Evolutionary conservation across 2,888 invertebrate species (phyloP).

Genomic region (Pocota personata): DNA sequence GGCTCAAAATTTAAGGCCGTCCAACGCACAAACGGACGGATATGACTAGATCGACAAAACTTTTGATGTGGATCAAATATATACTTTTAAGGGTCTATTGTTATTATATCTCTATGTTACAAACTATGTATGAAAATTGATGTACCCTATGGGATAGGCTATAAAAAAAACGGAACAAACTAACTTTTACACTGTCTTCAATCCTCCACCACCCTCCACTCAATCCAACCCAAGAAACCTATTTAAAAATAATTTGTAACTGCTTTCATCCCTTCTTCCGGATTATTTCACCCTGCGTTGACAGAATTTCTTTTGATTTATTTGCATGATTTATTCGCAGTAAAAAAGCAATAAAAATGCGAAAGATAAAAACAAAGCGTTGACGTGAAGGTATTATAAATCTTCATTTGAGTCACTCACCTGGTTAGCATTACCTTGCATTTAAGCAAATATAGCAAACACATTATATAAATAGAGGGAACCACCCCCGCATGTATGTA

Average conservation of each 20-base stretch:
- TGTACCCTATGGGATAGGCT: no score
- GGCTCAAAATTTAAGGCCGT: no score
- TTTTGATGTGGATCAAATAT: no score
- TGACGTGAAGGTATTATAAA: conserved; percentile 61
- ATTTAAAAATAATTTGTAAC: conserved; percentile 39
- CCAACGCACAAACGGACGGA: no score
- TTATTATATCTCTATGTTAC: no score
- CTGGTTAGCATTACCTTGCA: conserved; percentile 38
- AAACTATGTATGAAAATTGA: no score
- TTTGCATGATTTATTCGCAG: conserved; percentile 62
- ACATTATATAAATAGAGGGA: not conserved
- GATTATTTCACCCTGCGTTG: conserved; percentile 43
- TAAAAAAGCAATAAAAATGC: conserved; percentile 48
- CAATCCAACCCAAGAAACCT: conserved; percentile 8
- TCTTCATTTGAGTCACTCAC: conserved; percentile 69
- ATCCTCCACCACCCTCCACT: not conserved
- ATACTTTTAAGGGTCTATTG: no score
- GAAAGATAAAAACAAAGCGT: conserved; percentile 48
- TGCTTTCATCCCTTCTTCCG: conserved; percentile 33
- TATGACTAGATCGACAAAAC: no score
- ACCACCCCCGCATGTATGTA: not conserved
- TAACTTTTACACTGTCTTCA: not conserved
- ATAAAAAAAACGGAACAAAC: not conserved
- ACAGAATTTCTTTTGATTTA: conserved; percentile 69
- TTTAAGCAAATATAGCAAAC: conserved; percentile 27